Conservation (phyloP, 2,797 vertebrate genomes). For the Pangasius mekongensis region DNA sequence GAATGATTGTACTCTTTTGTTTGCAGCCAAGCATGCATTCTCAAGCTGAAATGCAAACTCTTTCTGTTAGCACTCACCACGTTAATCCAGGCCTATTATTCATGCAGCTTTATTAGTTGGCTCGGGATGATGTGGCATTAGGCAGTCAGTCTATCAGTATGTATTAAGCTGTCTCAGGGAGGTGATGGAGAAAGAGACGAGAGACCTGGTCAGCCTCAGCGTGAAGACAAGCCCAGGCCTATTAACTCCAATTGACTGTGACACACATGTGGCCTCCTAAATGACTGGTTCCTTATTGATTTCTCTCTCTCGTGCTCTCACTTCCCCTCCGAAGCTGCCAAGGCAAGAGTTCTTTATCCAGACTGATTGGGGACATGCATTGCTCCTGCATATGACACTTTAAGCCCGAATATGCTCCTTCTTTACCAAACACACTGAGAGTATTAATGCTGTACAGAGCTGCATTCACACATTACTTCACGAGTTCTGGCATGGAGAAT, state of each 20-base stretch:
- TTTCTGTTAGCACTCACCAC: conserved; percentile 29
- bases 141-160: conserved; percentile 79
- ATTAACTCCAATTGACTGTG: conserved; percentile 99
- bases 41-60: conserved; percentile 47
- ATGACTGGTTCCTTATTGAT: conserved; percentile 99
- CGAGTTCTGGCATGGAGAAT: neutral
- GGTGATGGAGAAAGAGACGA: conserved; percentile 58
- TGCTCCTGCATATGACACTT: conserved; percentile 76
- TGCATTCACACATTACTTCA: neutral
- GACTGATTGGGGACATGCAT: conserved; percentile 90
- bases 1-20: conserved; percentile 29
- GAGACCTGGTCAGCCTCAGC: conserved; percentile 85
- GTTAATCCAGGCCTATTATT: conserved; percentile 54
- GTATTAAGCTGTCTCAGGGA: conserved; percentile 80
- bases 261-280: conserved; percentile 97
- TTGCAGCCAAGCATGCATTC: conserved; percentile 30
- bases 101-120: conserved; percentile 55
- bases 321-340: conserved; percentile 89
- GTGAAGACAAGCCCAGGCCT: conserved; percentile 88
- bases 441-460: neutral
- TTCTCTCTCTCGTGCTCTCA: conserved; percentile 93
- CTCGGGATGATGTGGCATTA: conserved; percentile 54
- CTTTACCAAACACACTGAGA: neutral
- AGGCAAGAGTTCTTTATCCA: conserved; percentile 98
- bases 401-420: conserved; percentile 60